A percentile compares a stretch with the other conserved stretches of the same genome.
Evolutionary conservation across 2,888 invertebrate species (phyloP).

Genomic region (Harpalus rubripes): DNA sequence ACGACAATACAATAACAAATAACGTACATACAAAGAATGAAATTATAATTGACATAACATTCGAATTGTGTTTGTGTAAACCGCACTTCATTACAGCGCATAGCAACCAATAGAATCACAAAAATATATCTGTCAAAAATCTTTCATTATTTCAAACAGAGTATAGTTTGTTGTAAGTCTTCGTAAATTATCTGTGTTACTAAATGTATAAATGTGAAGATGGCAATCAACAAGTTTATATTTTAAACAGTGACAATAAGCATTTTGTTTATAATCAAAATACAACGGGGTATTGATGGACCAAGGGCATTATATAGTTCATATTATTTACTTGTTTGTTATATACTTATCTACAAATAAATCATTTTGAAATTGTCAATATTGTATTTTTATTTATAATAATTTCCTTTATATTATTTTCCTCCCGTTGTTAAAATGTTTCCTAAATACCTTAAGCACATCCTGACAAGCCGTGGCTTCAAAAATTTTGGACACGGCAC

Average conservation of each 20-base stretch:
- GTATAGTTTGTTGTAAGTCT: neutral
- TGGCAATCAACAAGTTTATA: constrained; percentile 52
- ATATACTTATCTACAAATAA: constrained; percentile 53
- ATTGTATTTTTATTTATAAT: neutral
- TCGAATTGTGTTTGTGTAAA: too few species aligned
- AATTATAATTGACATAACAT: too few species aligned
- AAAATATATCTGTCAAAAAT: too few species aligned
- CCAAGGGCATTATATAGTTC: constrained; percentile 53
- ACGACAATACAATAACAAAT: too few species aligned
- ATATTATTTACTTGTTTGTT: constrained; percentile 59
- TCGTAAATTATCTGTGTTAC: constrained; percentile 47
- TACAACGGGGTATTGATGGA: constrained; percentile 54
- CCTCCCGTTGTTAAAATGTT: neutral
- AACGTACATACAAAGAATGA: too few species aligned
- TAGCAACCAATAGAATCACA: too few species aligned
- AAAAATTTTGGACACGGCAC: too few species aligned
- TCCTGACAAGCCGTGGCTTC: too few species aligned
- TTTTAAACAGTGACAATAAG: constrained; percentile 55
- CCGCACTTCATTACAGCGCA: too few species aligned
- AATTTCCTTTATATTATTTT: neutral
- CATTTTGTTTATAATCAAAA: constrained; percentile 36
- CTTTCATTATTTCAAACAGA: too few species aligned
- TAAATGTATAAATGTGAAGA: constrained; percentile 55
- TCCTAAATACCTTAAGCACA: neutral
- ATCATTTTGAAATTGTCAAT: constrained; percentile 33